phyloP scores from a whole-genome alignment of 1,140 invertebrate species.

The Drosophila obscura region DNA sequence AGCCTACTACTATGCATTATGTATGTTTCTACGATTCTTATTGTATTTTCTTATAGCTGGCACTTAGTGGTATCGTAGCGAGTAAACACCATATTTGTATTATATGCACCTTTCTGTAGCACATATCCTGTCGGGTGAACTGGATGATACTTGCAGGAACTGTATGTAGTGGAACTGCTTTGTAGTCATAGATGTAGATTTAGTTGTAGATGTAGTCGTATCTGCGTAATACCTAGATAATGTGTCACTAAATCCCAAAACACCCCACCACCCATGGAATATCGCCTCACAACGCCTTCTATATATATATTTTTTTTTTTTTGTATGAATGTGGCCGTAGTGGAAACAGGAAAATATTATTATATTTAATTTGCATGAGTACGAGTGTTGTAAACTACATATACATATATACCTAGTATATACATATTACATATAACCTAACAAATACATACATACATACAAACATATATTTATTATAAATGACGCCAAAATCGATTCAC shows the following conservation, averaged over 20 bases:
- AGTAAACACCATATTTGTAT: constrained; percentile 65
- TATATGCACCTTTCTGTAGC: constrained; percentile 72
- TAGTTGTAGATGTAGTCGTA: constrained; percentile 1
- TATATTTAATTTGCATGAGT: no score
- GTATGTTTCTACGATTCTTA: constrained; percentile 44
- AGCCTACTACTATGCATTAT: constrained; percentile 11
- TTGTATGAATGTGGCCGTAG: background rate
- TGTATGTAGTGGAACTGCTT: constrained; percentile 61
- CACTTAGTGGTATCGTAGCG: constrained; percentile 54
- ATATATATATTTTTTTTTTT: constrained; percentile 13
- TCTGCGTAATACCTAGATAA: background rate
- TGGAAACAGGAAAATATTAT: no score
- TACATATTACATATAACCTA: constrained; percentile 4
- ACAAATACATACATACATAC: background rate
- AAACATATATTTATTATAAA: constrained; percentile 18
- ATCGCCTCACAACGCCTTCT: constrained; percentile 8
- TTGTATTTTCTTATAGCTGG: constrained; percentile 61
- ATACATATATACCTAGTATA: no score
- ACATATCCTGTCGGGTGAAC: constrained; percentile 55
- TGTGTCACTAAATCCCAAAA: constrained; percentile 12
- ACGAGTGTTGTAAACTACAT: no score
- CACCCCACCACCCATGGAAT: background rate
- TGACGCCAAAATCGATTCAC: constrained; percentile 48
- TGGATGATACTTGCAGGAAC: constrained; percentile 57
- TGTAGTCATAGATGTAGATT: background rate